These are phyloP conservation scores for Lophius piscatorius DNA, from an alignment of 2,113 vertebrate genomes.

Conservation along the genomic window DNA sequence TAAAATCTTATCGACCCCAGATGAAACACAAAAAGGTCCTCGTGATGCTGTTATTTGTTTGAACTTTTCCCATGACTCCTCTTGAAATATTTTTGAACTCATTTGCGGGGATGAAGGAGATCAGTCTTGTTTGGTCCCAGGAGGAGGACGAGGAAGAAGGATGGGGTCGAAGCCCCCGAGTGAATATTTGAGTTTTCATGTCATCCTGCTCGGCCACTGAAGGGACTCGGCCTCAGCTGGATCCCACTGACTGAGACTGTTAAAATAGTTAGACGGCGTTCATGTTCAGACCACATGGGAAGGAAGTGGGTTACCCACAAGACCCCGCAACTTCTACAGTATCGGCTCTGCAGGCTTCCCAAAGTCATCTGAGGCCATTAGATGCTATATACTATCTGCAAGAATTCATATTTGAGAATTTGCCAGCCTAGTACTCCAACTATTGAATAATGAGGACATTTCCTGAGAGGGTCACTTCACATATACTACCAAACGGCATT, in stretches of 20 bases:
- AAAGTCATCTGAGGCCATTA: neutral
- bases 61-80: constrained; percentile 76
- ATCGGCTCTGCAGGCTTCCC: neutral
- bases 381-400: neutral
- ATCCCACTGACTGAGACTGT: constrained; percentile 26
- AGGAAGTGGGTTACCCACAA: neutral
- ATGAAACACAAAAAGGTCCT: constrained; percentile 35
- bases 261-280: constrained; percentile 38
- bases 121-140: constrained; percentile 60
- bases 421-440: neutral
- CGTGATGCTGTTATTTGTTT: constrained; percentile 39
- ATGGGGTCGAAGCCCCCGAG: constrained; percentile 29
- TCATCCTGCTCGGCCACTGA: constrained; percentile 28
- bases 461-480: neutral
- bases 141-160: constrained; percentile 38
- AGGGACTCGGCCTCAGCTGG: constrained; percentile 24
- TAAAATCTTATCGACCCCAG: constrained; percentile 55
- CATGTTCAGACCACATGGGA: constrained; percentile 16
- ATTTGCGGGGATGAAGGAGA: constrained; percentile 59
- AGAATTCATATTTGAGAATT: neutral
- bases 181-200: constrained; percentile 43
- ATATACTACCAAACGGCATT: constrained; percentile 10
- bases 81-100: constrained; percentile 70
- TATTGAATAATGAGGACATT: neutral
- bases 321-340: neutral